Evolutionary conservation across 2,113 vertebrate species (phyloP).

Genomic region (Malurus elegans): DNA sequence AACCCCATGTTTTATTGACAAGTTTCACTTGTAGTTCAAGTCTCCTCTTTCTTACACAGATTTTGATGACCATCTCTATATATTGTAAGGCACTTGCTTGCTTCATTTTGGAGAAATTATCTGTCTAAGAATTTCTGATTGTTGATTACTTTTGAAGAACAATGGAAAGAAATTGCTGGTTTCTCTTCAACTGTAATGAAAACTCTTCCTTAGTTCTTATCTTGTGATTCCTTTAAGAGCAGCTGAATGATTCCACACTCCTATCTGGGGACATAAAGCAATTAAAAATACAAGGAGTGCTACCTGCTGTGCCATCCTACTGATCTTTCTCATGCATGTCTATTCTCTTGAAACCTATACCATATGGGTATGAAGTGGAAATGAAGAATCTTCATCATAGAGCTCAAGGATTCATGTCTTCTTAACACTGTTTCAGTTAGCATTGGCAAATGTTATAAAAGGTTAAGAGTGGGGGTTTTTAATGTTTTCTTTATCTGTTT

Average conservation of each 20-base stretch:
- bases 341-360: background rate
- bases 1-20: background rate
- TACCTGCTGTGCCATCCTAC: background rate
- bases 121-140: background rate
- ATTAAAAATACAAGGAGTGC: background rate
- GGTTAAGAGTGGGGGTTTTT: fast-evolving
- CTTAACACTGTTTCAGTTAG: background rate
- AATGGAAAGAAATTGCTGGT: background rate
- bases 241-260: background rate
- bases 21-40: background rate
- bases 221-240: background rate
- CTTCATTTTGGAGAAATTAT: background rate
- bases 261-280: background rate
- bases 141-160: background rate
- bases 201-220: background rate
- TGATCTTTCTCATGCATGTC: background rate
- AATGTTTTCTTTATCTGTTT: background rate
- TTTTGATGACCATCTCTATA: background rate
- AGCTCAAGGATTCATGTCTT: background rate
- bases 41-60: background rate
- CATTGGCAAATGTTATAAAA: background rate
- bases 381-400: background rate
- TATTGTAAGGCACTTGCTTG: background rate
- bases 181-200: background rate
- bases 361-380: background rate